Evolutionary conservation across 2,888 invertebrate genomes (phyloP).

Genomic region (Erynnis tages): DNA sequence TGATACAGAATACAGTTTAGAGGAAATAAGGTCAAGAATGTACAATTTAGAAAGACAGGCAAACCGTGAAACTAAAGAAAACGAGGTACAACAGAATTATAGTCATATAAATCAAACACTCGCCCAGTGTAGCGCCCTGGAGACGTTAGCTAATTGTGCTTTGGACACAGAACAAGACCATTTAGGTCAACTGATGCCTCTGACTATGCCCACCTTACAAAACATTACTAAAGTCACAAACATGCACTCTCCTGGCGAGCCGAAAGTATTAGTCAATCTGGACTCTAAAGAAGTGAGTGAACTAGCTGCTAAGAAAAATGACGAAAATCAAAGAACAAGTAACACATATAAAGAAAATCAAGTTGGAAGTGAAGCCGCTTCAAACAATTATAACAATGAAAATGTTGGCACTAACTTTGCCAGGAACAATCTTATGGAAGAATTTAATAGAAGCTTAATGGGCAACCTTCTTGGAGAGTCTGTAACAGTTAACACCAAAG

Average conservation of each 20-base stretch:
- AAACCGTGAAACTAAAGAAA: constrained; percentile 55
- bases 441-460: constrained; percentile 74
- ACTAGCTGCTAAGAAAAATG: constrained; percentile 54
- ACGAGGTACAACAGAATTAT: constrained; percentile 49
- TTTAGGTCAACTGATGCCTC: constrained; percentile 69
- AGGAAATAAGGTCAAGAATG: constrained; percentile 86
- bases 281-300: constrained; percentile 76
- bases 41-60: constrained; percentile 67
- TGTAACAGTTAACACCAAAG: constrained; percentile 86
- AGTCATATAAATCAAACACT: constrained; percentile 66
- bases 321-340: constrained; percentile 50
- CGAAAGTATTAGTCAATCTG: constrained; percentile 71
- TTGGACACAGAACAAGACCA: constrained; percentile 72
- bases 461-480: constrained; percentile 80
- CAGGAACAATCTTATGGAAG: constrained; percentile 71
- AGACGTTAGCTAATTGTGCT: constrained; percentile 75
- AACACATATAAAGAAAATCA: constrained; percentile 62
- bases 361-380: constrained; percentile 41
- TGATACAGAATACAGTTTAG: constrained; percentile 87
- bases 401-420: constrained; percentile 54
- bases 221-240: constrained; percentile 73
- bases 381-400: constrained; percentile 49
- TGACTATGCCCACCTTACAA: constrained; percentile 69
- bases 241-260: constrained; percentile 76
- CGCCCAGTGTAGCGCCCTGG: constrained; percentile 73